Conservation (phyloP, 1,140 invertebrate genomes). For the Drosophila nikananu region DNA sequence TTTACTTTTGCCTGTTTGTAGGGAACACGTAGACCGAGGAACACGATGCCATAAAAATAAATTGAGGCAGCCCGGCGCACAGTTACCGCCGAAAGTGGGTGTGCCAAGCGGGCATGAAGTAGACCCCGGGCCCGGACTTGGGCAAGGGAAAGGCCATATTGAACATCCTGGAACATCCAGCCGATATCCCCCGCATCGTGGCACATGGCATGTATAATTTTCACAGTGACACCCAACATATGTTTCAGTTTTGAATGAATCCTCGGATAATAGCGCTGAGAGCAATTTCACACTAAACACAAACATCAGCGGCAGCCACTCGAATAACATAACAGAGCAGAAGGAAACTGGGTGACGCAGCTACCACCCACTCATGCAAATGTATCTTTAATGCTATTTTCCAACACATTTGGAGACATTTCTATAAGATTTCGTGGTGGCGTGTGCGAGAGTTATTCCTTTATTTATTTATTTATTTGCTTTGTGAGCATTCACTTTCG, state of each 20-base stretch:
- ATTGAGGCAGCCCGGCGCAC: conserved; percentile 52
- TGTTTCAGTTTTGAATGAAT: conserved; percentile 76
- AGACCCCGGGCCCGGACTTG: conserved; percentile 1
- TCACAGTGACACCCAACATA: conserved; percentile 74
- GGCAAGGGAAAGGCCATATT: conserved; percentile 16
- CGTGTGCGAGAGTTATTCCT: conserved; percentile 7
- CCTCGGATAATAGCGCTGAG: conserved; percentile 60
- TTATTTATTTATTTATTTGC: conserved; percentile 60
- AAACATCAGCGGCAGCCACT: conserved; percentile 54
- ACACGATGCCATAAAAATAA: conserved; percentile 78
- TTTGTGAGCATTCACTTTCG: conserved; percentile 24
- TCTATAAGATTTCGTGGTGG: conserved; percentile 43
- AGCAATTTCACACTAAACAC: conserved; percentile 74
- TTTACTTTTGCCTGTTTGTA: conserved; percentile 31
- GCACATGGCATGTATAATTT: conserved; percentile 52
- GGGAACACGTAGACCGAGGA: conserved; percentile 59
- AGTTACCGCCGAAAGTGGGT: conserved; percentile 37
- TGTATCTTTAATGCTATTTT: conserved; percentile 68
- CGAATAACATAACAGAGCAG: conserved; percentile 12
- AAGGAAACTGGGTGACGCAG: background rate
- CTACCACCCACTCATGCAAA: conserved; percentile 49
- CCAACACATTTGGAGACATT: conserved; percentile 35
- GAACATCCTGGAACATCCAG: conserved; percentile 10
- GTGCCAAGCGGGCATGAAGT: conserved; percentile 29
- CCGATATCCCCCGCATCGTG: background rate